Percentiles rank a stretch among this genome's conserved stretches.
These are phyloP conservation scores for Pygoscelis antarcticus DNA, from an alignment of 2,113 vertebrate genomes.

Conservation along the genomic window DNA sequence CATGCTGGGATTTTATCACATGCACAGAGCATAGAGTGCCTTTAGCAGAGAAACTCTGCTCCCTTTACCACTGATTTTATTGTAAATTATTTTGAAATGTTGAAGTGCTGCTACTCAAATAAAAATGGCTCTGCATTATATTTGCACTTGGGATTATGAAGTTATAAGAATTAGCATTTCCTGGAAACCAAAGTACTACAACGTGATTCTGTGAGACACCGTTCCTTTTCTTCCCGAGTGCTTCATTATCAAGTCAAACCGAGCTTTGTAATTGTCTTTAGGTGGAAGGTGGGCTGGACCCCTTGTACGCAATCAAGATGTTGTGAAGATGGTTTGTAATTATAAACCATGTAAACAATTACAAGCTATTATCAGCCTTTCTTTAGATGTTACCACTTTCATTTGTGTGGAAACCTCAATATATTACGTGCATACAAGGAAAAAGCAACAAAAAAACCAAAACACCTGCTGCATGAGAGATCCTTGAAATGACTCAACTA, in stretches of 20 bases:
- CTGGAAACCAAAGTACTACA: neutral
- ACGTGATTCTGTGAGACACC: fast-evolving
- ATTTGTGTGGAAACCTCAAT: neutral
- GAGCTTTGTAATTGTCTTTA: fast-evolving
- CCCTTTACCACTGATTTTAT: neutral
- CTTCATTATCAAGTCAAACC: neutral
- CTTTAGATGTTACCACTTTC: neutral
- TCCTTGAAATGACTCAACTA: neutral
- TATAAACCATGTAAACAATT: neutral
- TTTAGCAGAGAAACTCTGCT: neutral
- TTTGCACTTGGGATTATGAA: neutral
- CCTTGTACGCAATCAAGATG: neutral
- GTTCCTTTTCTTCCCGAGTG: neutral
- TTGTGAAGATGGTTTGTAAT: neutral
- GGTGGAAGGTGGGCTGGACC: neutral
- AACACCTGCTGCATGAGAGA: neutral
- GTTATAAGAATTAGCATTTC: neutral
- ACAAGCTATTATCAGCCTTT: neutral
- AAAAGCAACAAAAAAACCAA: neutral
- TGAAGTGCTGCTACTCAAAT: neutral
- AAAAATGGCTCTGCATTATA: neutral
- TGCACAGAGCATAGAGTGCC: neutral
- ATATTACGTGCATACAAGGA: neutral
- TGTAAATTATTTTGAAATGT: neutral
- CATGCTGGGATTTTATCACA: neutral